phyloP scores from a whole-genome alignment of 2,797 vertebrate genomes.

The Gymnothorax reevesii region DNA sequence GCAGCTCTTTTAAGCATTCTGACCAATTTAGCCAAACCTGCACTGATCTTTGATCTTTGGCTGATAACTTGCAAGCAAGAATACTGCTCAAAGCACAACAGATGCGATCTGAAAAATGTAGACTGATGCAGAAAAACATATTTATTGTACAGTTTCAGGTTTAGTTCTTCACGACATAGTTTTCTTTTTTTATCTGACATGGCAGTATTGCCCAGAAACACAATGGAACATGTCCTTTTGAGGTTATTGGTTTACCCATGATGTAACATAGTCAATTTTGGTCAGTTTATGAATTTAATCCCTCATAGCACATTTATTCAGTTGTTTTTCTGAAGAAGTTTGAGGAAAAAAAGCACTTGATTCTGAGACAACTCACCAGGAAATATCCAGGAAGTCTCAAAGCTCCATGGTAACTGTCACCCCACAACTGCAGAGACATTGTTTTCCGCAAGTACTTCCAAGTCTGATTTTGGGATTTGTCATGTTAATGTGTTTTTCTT shows the following conservation, averaged over 20 bases:
- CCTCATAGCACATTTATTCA: neutral
- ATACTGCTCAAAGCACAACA: neutral
- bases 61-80: neutral
- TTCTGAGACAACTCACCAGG: neutral
- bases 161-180: neutral
- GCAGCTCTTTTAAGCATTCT: neutral
- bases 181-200: neutral
- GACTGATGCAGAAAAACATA: neutral
- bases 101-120: neutral
- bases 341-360: neutral
- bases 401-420: neutral
- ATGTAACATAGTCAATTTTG: neutral
- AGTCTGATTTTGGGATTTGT: neutral
- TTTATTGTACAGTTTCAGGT: neutral
- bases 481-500: slow-evolving; percentile 7
- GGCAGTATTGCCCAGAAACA: neutral
- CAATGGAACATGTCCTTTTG: neutral
- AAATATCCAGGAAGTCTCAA: neutral
- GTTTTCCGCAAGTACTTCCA: slow-evolving; percentile 23
- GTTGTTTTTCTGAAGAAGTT: neutral
- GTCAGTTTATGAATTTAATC: neutral
- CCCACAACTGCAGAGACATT: slow-evolving; percentile 15
- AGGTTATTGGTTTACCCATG: neutral
- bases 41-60: neutral
- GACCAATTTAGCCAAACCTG: neutral